Percentiles rank a stretch among this genome's conserved stretches.
Conservation (phyloP, 2,888 invertebrate species). For the Oscheius sp. region DNA sequence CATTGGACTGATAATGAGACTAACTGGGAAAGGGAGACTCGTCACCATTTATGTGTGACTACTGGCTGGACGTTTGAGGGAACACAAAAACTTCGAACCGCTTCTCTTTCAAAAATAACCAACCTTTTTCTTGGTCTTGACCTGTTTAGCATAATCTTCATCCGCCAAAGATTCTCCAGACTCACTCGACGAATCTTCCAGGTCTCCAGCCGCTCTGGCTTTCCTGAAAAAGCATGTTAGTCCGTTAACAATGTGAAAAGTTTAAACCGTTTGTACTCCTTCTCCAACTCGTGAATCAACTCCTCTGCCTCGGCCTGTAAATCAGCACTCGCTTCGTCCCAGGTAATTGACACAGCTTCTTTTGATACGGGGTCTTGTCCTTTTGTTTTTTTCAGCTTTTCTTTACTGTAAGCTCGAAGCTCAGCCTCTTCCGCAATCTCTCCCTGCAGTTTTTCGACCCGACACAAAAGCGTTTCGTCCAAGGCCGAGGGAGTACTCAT, state of each 20-base stretch:
- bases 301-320: slow-evolving; percentile 41
- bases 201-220: slow-evolving; percentile 9
- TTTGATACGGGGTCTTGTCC: background rate
- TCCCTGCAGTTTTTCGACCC: slow-evolving; percentile 26
- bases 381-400: slow-evolving; percentile 14
- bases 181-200: slow-evolving; percentile 7
- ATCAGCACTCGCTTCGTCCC: slow-evolving; percentile 43
- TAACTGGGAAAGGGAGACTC: too few relatives aligned
- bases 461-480: slow-evolving; percentile 36
- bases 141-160: background rate
- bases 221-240: background rate
- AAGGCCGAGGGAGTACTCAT: slow-evolving; percentile 38
- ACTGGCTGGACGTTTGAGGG: too few relatives aligned
- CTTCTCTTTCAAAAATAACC: too few relatives aligned
- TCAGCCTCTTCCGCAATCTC: slow-evolving; percentile 38
- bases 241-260: too few relatives aligned
- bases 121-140: background rate
- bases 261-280: slow-evolving; percentile 10
- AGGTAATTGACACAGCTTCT: slow-evolving; percentile 16
- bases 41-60: too few relatives aligned
- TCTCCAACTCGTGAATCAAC: slow-evolving; percentile 39
- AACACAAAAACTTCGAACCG: too few relatives aligned
- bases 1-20: background rate
- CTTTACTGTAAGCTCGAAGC: background rate
- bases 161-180: slow-evolving; percentile 9